Percentiles rank a stretch among this genome's conserved stretches.
Conservation (phyloP, 1,140 invertebrate genomes). For the Camponotus vicinus region DNA sequence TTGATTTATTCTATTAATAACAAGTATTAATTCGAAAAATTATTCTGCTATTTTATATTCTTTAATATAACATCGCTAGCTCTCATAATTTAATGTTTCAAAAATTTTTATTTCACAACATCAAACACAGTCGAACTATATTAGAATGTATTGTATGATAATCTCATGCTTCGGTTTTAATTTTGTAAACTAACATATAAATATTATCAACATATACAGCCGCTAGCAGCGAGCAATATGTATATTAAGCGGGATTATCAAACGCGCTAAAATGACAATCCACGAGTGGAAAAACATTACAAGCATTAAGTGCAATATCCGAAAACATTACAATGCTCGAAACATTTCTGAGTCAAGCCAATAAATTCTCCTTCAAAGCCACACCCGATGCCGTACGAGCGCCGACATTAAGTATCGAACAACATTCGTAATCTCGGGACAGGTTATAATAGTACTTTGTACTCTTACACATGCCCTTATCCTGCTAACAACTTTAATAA, state of each 20-base stretch:
- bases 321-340: background rate
- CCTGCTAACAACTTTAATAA: conserved; percentile 63
- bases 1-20: background rate
- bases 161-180: background rate
- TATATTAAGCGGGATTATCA: background rate
- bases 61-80: background rate
- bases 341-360: conserved; percentile 14
- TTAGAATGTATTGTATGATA: background rate
- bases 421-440: conserved; percentile 40
- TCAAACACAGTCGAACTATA: background rate
- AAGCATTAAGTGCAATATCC: no score
- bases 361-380: conserved; percentile 49
- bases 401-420: conserved; percentile 41
- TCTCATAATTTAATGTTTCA: background rate
- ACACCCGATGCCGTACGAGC: conserved; percentile 1
- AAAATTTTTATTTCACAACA: conserved; percentile 7
- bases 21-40: background rate
- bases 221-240: background rate
- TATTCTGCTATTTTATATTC: background rate
- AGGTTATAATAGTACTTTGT: conserved; percentile 32
- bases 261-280: background rate
- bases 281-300: background rate
- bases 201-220: background rate
- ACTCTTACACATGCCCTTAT: conserved; percentile 34
- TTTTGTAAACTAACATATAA: background rate